Evolutionary conservation across 2,113 vertebrate species (phyloP), one percentile per base, ranked within the genome.

Genomic region (Marmota monax): DNA sequence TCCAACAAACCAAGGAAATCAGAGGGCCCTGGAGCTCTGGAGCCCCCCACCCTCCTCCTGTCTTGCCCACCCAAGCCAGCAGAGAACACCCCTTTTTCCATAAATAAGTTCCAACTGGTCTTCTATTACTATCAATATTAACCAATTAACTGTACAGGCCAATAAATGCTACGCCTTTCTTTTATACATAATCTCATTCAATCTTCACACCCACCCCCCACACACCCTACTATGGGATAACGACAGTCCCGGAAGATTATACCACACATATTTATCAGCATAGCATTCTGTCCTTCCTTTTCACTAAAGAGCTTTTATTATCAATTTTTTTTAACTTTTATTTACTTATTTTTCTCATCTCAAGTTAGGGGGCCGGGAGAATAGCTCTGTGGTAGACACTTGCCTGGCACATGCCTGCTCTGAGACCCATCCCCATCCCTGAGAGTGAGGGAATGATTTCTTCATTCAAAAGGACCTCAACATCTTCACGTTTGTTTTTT

Each of bases 381-480:
- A 61, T 0, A 23, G 20, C 58, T 23, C 7, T 8, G 58, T 61
- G 58, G 58, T 61, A 22, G 58, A 61, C 20, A 7, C 58, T 22
- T 8, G 58, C 58, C 23, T 25, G 2, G 18, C 22, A 18, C 11
- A 16, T 56, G 56, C 4, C 3, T 4, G 5, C 58, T 61, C 22
- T 56, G 58, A 8, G 8, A 23, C 2, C 58, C 58, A 56, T 56
- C 20, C 58, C 22, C 58, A 25, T 20, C 58, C 20, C 22, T 25
- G 23, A 61, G 58, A 9, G 7, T 23, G 58, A 9, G 22, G 2
- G 22, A 61, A 61, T 61, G 2, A 61, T 7, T 25, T 22, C 58
- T 89, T 84, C 34, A 34, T 80, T 80, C 42, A 88, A 72, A 96
- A 80, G 9, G 73, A 8, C 22, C 27, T 67, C 65, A 73, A 73